Evolutionary conservation across 2,113 vertebrate genomes (phyloP), one percentile per base, ranked within the genome.

Genomic region (Hirundichthys speculiger): DNA sequence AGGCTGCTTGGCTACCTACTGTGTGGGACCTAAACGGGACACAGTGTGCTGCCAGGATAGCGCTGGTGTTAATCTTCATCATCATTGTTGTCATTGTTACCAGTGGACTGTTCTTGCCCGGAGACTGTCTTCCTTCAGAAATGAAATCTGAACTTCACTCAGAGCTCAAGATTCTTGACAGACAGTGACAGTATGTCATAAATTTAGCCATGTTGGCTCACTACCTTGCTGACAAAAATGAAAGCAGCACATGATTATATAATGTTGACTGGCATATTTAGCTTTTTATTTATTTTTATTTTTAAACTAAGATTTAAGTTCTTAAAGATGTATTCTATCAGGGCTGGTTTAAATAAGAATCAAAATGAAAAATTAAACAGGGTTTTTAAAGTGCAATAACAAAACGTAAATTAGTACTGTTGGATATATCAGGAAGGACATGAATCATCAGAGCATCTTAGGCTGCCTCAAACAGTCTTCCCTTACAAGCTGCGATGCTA

Each of bases 21-120:
- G 20, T 13, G 13, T 68, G 62, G 55, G 64, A 74, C 51, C 21
- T 22, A 45, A 54, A 38, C 16, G 22, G 83, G 75, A 90, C 88
- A 57, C 12, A 18, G 22, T 84, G 87, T 91, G 61, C 90, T 86
- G 83, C 86, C 83, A 88, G 15, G 46, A 57, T 62, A 48, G 42
- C 64, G 64, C 42, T 34, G 27, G 21, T 41, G 16, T 49, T 34
- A 39, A 55, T n/a, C 9, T 34, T 34, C 30, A 34, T 69, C 50
- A 16, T 70, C 55, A n/a, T 58, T 62, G 7, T 64, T 70, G 15
- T 73, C 51, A 47, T 63, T 2, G 45, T 34, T 1, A 52, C 16
- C 21, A 24, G 50, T 5, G 19, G 41, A 38, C 45, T 16, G 5
- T 13, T 27, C 30, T 6, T 15, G n/a, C 47, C 56, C 67, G 19